phyloP scores from a whole-genome alignment of 2,797 vertebrate species.

The Melanotaenia maccullochi region DNA sequence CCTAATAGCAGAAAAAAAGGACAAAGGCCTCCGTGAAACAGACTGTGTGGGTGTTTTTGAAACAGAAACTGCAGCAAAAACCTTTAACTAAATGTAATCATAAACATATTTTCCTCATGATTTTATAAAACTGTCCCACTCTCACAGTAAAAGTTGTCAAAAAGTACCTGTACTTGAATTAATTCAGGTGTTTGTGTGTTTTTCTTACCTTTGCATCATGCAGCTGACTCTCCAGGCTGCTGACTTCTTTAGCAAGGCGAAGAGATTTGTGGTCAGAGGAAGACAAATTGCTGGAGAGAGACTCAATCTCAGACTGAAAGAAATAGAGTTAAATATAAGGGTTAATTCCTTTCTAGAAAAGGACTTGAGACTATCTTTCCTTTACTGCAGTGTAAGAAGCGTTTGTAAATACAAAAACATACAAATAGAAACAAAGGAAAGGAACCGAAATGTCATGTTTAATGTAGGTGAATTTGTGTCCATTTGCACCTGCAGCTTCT shows the following conservation, averaged over 20 bases:
- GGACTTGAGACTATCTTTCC: background rate
- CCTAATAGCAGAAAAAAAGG: constrained; percentile 70
- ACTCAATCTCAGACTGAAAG: constrained; percentile 87
- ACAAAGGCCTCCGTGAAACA: background rate
- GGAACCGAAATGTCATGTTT: background rate
- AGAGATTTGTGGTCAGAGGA: constrained; percentile 87
- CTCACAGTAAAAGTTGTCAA: background rate
- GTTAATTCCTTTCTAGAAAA: constrained; percentile 3
- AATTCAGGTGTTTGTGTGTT: constrained; percentile 38
- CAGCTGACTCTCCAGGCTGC: constrained; percentile 88
- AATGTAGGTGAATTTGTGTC: background rate
- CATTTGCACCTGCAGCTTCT: constrained; percentile 86
- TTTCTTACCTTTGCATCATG: constrained; percentile 88
- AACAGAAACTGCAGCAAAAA: constrained; percentile 35
- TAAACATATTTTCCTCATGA: background rate
- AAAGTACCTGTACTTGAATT: background rate
- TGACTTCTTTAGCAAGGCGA: constrained; percentile 88
- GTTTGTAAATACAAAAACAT: background rate
- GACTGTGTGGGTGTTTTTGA: constrained; percentile 50
- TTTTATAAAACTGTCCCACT: background rate
- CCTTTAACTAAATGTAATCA: too few species aligned
- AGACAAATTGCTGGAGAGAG: constrained; percentile 80
- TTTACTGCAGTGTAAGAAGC: background rate
- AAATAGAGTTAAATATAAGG: constrained; percentile 14
- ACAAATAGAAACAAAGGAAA: background rate